phyloP scores from a whole-genome alignment of 1,140 invertebrate species.

The Polypedilum vanderplanki region DNA sequence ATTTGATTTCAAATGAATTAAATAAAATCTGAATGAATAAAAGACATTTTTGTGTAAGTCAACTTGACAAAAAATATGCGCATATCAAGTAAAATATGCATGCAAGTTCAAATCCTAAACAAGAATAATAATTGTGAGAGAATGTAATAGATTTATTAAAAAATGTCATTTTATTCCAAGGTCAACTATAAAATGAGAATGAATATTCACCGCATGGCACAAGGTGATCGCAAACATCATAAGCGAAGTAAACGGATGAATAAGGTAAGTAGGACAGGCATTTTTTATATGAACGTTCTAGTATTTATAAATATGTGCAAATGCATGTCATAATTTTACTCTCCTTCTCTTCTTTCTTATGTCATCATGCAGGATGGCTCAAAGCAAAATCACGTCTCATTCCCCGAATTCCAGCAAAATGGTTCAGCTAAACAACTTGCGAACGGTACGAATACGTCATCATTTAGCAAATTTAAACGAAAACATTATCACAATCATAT shows the following conservation, averaged over 20 bases:
- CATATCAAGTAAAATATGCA: too few species aligned
- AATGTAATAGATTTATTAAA: neutral
- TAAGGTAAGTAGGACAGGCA: conserved; percentile 48
- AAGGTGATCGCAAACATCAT: conserved; percentile 71
- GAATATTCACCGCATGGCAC: conserved; percentile 77
- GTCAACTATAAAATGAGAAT: conserved; percentile 88
- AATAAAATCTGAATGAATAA: too few species aligned
- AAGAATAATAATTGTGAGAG: too few species aligned
- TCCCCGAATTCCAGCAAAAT: conserved; percentile 76
- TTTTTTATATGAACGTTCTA: neutral
- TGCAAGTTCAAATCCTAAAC: too few species aligned
- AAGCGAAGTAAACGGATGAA: conserved; percentile 70
- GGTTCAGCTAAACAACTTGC: conserved; percentile 76
- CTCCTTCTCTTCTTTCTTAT: too few species aligned
- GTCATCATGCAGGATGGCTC: conserved; percentile 59
- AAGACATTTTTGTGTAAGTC: too few species aligned
- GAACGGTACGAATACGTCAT: conserved; percentile 61
- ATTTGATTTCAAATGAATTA: too few species aligned
- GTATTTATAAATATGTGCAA: neutral
- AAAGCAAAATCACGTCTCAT: conserved; percentile 77
- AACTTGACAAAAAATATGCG: too few species aligned
- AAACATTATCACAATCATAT: conserved; percentile 46
- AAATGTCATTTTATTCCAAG: conserved; percentile 38
- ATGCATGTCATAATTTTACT: conserved; percentile 30
- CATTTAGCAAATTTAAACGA: conserved; percentile 45